Evolutionary conservation across 2,888 invertebrate species (phyloP), one percentile per base, ranked within the genome.

Genomic region (Drosophila greeni): DNA sequence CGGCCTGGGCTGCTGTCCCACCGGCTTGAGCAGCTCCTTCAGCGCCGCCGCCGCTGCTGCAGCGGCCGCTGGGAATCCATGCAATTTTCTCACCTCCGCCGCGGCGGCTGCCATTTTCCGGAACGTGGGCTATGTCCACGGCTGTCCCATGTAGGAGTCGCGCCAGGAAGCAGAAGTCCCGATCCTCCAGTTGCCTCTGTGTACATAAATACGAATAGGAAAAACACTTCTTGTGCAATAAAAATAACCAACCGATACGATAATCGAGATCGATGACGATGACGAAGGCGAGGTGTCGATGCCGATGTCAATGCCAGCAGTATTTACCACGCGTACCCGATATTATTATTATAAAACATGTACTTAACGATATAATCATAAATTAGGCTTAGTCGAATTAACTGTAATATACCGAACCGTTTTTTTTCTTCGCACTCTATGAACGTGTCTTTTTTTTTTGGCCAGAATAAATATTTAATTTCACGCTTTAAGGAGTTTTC

Each of bases 121-220:
- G 66, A 94, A 93, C 83, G 93, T 94, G 49, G 92, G 93, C 62
- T 94, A 93, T 82, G 93, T 93, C 1, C 93, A 93, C 78, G 93
- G 93, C 26, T 93, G 93, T 80, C 93, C 92, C 57, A 90, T 93
- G 86, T 93, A 92, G 90, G 26, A 48, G 40, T n/a, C 20, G 39
- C 11, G 33, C 34, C 9, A 29, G 14, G 5, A 6, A 31, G 3
- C 14, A 9, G 2, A 29, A 12, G 20, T n/a, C 11, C 33, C 23
- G 8, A 31, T 20, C 20, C 14, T 53, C 26, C 59, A 47, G 39
- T 61, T 56, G 70, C 80, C 82, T 61, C 82, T 64, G 37, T 83
- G 78, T 77, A 74, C 61, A 80, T 76, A 76, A 53, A 51, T 53
- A 43, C 49, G 34, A 61, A 54, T 36, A 43, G 20, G 64, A 11